phyloP scores from a whole-genome alignment of 2,113 vertebrate species.

The Ptilorrhoa leucosticta region DNA sequence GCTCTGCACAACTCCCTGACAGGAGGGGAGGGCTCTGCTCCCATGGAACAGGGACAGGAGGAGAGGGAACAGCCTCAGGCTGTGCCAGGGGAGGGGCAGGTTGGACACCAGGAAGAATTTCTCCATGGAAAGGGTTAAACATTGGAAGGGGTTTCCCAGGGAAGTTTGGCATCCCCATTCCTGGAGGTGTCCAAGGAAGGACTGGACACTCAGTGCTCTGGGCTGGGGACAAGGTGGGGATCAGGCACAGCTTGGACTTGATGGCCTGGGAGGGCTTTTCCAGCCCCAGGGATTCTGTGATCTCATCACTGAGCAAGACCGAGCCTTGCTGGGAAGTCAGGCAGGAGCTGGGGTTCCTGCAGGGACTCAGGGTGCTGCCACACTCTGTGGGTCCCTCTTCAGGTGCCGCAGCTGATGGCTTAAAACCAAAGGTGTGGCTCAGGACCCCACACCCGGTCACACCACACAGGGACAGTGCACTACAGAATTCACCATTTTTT shows the following conservation, averaged over 20 bases:
- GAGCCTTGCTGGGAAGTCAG: neutral
- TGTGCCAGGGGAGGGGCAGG: neutral
- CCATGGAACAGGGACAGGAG: neutral
- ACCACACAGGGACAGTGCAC: neutral
- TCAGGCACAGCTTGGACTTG: accelerated
- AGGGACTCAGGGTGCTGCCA: neutral
- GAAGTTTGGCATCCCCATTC: neutral
- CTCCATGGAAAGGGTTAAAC: accelerated
- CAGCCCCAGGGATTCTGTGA: neutral
- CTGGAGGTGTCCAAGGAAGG: neutral
- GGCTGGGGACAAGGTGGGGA: neutral
- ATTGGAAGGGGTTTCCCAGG: neutral
- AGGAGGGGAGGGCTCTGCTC: neutral
- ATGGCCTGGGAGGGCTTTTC: neutral
- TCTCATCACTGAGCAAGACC: accelerated
- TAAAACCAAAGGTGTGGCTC: neutral
- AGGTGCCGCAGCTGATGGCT: neutral
- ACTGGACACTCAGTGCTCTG: neutral
- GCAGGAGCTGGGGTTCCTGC: neutral
- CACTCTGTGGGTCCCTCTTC: neutral
- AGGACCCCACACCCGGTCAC: accelerated
- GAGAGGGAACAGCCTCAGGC: neutral
- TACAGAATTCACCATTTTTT: neutral
- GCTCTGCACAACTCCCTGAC: neutral
- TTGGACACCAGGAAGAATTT: accelerated